These are phyloP conservation scores for Ormia ochracea DNA, from an alignment of 2,888 invertebrate genomes.

Conservation along the genomic window DNA sequence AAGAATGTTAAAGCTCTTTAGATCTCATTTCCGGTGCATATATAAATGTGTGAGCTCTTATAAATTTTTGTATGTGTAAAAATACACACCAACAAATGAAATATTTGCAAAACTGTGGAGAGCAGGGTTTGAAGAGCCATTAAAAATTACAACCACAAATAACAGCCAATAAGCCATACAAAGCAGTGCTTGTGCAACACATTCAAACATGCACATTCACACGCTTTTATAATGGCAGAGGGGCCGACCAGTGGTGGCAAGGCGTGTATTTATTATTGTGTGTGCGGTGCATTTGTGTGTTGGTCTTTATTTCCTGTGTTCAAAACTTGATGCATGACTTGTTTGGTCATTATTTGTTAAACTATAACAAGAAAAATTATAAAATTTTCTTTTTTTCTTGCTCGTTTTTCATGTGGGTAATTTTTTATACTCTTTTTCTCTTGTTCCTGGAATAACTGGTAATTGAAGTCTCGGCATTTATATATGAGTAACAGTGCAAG, in stretches of 20 bases:
- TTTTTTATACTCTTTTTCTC: conserved; percentile 30
- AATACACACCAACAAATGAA: neutral
- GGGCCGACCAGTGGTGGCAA: neutral
- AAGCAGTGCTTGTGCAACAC: conserved; percentile 26
- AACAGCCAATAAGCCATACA: conserved; percentile 54
- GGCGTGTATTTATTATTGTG: neutral
- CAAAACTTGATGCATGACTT: conserved; percentile 58
- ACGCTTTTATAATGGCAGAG: neutral
- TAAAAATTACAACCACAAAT: conserved; percentile 61
- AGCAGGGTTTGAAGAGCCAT: conserved; percentile 48
- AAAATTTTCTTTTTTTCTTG: conserved; percentile 25
- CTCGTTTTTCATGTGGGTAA: conserved; percentile 3
- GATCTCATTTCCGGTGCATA: conserved; percentile 29
- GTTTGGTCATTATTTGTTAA: conserved; percentile 56
- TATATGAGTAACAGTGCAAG: conserved; percentile 30
- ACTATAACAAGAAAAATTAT: conserved; percentile 46
- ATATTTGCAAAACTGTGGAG: neutral
- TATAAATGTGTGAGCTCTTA: neutral
- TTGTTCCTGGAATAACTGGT: conserved; percentile 45
- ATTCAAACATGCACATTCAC: neutral
- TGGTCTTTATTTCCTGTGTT: conserved; percentile 23
- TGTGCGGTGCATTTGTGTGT: conserved; percentile 14
- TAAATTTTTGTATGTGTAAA: neutral
- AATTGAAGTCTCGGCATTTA: conserved; percentile 56
- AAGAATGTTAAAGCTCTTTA: conserved; percentile 40